phyloP scores from a whole-genome alignment of 2,888 invertebrate species.

The Caenorhabditis sulstoni region DNA sequence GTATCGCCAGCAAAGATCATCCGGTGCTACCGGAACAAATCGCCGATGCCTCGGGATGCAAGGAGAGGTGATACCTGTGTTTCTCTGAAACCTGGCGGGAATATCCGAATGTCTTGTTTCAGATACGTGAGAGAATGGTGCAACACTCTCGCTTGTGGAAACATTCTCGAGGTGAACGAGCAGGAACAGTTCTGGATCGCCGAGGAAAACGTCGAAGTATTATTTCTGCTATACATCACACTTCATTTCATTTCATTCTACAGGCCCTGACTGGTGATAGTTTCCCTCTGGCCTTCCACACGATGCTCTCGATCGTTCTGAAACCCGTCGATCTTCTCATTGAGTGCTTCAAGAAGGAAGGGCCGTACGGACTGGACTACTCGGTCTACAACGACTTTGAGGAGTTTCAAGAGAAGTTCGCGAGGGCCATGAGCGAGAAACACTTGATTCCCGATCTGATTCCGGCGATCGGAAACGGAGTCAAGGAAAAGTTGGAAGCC shows the following conservation, averaged over 20 bases:
- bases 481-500: constrained; percentile 12
- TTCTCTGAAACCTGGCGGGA: background rate
- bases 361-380: constrained; percentile 71
- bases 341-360: constrained; percentile 64
- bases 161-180: constrained; percentile 65
- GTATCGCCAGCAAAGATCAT: constrained; percentile 38
- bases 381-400: constrained; percentile 67
- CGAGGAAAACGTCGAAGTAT: constrained; percentile 55
- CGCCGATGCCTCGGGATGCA: constrained; percentile 57
- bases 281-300: constrained; percentile 40
- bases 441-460: constrained; percentile 68
- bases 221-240: constrained; percentile 2
- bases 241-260: background rate
- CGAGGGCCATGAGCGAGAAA: constrained; percentile 59
- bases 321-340: constrained; percentile 58
- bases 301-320: constrained; percentile 48
- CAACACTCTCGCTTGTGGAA: constrained; percentile 64
- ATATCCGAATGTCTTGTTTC: background rate
- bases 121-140: constrained; percentile 72
- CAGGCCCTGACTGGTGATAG: constrained; percentile 46
- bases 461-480: constrained; percentile 51
- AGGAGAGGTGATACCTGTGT: constrained; percentile 52
- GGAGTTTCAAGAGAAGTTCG: constrained; percentile 64
- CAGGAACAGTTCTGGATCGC: constrained; percentile 68
- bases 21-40: constrained; percentile 56